Conservation (phyloP, 2,113 vertebrate species). For the Procapra przewalskii region DNA sequence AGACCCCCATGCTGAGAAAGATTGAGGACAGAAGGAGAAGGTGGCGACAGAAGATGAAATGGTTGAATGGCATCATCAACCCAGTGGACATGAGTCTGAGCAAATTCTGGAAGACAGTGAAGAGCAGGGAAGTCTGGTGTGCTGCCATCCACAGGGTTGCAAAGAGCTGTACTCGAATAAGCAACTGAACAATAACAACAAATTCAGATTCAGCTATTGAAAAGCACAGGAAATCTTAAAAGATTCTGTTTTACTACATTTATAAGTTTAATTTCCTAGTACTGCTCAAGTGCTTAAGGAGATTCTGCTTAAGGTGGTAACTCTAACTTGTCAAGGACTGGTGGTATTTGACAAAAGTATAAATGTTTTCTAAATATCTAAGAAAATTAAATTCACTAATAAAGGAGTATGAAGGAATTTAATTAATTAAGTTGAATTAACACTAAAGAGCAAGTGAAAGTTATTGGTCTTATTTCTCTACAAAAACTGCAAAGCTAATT, state of each 20-base stretch:
- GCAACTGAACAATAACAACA: neutral
- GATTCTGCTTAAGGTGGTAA: neutral
- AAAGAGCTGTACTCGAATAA: neutral
- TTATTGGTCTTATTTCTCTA: slow-evolving; percentile 5
- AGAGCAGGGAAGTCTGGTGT: neutral
- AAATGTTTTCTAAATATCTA: slow-evolving; percentile 11
- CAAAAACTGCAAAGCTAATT: slow-evolving; percentile 13
- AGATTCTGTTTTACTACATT: neutral
- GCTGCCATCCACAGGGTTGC: neutral
- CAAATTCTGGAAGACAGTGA: neutral
- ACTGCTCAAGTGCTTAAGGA: slow-evolving; percentile 1
- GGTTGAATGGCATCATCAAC: neutral
- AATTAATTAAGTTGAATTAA: slow-evolving; percentile 41
- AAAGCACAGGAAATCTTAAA: neutral
- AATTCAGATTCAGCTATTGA: slow-evolving; percentile 4
- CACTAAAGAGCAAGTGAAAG: slow-evolving; percentile 4
- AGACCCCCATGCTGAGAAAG: neutral
- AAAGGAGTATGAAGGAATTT: slow-evolving; percentile 10
- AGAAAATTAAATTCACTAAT: slow-evolving; percentile 38
- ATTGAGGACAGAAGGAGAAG: neutral
- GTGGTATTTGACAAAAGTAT: neutral
- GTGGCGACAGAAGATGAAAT: neutral
- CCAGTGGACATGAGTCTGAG: neutral
- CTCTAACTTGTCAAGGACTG: neutral
- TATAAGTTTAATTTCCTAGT: slow-evolving; percentile 28